Evolutionary conservation across 1,140 invertebrate species (phyloP).

Genomic region (Aphaenogaster ashmeadi): DNA sequence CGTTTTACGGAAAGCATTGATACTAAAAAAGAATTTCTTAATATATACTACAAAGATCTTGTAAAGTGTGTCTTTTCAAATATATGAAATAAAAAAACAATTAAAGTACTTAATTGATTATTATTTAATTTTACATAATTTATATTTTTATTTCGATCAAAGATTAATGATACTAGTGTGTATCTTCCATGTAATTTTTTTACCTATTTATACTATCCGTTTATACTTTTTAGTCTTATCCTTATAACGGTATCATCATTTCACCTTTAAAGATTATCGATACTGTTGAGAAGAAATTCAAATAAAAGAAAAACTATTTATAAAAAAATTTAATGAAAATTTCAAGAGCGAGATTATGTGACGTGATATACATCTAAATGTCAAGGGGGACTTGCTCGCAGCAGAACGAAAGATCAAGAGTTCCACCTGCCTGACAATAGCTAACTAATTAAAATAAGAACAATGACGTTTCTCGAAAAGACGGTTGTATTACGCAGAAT

Average conservation of each 20-base stretch:
- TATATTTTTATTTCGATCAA: neutral
- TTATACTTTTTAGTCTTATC: neutral
- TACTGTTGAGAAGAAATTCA: neutral
- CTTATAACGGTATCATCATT: conserved; percentile 20
- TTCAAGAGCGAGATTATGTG: neutral
- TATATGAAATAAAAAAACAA: neutral
- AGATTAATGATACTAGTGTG: neutral
- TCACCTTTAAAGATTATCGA: conserved; percentile 10
- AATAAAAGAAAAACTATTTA: conserved; percentile 1
- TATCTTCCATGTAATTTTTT: neutral
- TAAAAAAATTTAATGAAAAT: conserved; percentile 22
- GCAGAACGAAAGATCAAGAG: neutral
- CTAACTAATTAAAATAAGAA: conserved; percentile 24
- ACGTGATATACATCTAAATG: neutral
- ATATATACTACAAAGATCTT: neutral
- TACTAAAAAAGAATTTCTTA: neutral
- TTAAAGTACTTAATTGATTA: neutral
- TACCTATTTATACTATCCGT: neutral
- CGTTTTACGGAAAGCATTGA: neutral
- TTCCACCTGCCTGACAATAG: neutral
- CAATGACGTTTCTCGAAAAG: conserved; percentile 2
- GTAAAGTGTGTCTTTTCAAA: neutral
- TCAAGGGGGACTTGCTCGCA: neutral
- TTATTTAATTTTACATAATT: neutral
- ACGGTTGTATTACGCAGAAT: neutral